Evolutionary conservation across 2,113 vertebrate species (phyloP), one percentile per base, ranked within the genome.

Genomic region (Calonectris borealis): DNA sequence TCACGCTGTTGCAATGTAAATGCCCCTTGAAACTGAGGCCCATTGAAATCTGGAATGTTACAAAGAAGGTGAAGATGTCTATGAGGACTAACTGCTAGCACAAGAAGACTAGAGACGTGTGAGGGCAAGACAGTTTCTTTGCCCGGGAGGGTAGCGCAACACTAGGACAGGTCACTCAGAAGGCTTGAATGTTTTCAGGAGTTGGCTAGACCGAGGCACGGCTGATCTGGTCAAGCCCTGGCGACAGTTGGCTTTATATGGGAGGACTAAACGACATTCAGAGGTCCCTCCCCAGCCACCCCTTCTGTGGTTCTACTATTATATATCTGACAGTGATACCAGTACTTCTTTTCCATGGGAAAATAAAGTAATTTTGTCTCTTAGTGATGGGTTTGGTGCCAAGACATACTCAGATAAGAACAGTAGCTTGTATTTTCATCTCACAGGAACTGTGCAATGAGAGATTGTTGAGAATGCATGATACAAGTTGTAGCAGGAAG

Each of bases 301-400:
- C 22, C 40, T 65, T 22, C 87, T 79, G 54, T 69, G 61, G n/a
- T 69, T 89, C 38, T 64, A 1, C 72, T 68, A 0, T 57, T 58
- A 4, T 13, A 1, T 60, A 27, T 62, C 60, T 81, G 55, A 32
- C 27, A 42, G 79, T 75, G 69, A 52, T 58, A 49, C 31, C 61
- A 81, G 4, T 32, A 3, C 57, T 86, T 20, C 38, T 86, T 79
- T 86, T 71, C 65, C 85, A 9, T 90, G 81, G 42, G 86, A 91
- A 96, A 94, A 94, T 79, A 86, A 92, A 97, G 77, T 0, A 86
- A 81, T 92, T 80, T 24, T 76, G 24, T 64, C 58, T 79, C 61
- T 84, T 71, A 46, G 12, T 66, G 36, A 49, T 20, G 42, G 20
- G 34, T 91, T 87, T 91, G 44, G 17, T 96, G 73, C 69, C 46